These are phyloP conservation scores for Gymnopithys bicolor DNA, from an alignment of 2,797 vertebrate species.

Conservation along the genomic window DNA sequence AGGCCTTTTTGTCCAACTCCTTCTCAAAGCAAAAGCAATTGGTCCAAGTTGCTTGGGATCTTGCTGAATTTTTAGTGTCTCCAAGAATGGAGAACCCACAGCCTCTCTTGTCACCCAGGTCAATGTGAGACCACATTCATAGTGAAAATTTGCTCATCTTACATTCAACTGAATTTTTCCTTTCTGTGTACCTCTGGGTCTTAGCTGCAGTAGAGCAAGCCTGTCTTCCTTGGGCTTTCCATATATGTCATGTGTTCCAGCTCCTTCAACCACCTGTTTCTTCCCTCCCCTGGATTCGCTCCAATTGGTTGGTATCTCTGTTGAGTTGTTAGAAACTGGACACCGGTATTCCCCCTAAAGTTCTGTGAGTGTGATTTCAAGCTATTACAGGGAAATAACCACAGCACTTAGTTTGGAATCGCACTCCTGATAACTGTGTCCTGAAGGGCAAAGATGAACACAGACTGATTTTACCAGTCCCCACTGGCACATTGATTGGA, in stretches of 20 bases:
- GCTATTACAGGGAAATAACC: not conserved
- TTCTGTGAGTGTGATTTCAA: not conserved
- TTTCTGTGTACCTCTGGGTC: not conserved
- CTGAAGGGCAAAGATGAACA: not conserved
- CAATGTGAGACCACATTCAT: not conserved
- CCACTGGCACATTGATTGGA: not conserved
- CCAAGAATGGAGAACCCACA: not conserved
- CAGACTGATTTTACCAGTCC: not conserved
- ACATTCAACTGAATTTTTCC: not conserved
- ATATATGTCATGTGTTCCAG: not conserved
- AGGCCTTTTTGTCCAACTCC: too few species aligned
- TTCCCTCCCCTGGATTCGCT: not conserved
- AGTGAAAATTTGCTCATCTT: not conserved
- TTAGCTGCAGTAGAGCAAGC: not conserved
- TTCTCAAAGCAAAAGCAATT: too few species aligned
- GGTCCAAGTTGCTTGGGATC: too few species aligned
- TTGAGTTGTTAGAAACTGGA: not conserved
- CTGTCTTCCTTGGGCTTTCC: not conserved
- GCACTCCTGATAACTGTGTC: not conserved
- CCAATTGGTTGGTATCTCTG: not conserved
- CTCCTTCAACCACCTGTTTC: not conserved
- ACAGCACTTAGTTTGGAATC: not conserved
- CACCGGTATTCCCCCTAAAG: not conserved
- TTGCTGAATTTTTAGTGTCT: not conserved
- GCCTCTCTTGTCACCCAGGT: not conserved